A percentile compares a stretch with the other conserved stretches of the same genome.
Conservation (phyloP, 2,797 vertebrate species). For the Rhodeus uyekii region DNA sequence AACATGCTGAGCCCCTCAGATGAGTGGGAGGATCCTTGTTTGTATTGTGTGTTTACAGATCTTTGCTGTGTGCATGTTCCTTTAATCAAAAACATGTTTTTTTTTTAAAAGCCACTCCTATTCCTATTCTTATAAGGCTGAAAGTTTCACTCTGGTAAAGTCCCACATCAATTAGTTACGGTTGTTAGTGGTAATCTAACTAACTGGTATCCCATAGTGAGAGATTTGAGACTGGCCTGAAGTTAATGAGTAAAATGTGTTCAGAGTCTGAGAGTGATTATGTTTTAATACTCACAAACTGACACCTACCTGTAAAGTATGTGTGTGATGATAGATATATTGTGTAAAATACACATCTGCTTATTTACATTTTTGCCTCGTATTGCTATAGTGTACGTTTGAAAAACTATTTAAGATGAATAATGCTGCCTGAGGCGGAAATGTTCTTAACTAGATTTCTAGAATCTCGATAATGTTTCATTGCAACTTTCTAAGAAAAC, state of each 20-base stretch:
- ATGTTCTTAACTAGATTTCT: neutral
- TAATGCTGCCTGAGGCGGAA: neutral
- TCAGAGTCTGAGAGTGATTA: neutral
- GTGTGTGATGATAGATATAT: neutral
- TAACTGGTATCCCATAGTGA: neutral
- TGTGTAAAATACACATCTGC: neutral
- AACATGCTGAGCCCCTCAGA: neutral
- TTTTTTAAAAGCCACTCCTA: neutral
- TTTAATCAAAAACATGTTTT: neutral
- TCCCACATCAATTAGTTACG: conserved; percentile 32
- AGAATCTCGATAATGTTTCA: neutral
- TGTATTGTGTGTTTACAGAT: neutral
- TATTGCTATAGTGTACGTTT: neutral
- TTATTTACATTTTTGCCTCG: neutral
- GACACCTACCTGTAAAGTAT: neutral
- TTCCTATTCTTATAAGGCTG: conserved; percentile 14
- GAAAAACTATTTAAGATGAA: neutral
- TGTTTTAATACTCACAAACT: neutral
- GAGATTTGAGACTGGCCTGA: neutral
- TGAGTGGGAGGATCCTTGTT: conserved; percentile 19
- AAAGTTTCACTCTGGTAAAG: conserved; percentile 4
- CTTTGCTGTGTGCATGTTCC: neutral
- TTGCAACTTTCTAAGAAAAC: neutral
- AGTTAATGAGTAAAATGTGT: conserved; percentile 33
- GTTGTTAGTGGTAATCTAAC: conserved; percentile 27